Percentiles rank a stretch among this genome's conserved stretches.
Evolutionary conservation across 2,113 vertebrate genomes (phyloP).

Genomic region (Leiothrix lutea): DNA sequence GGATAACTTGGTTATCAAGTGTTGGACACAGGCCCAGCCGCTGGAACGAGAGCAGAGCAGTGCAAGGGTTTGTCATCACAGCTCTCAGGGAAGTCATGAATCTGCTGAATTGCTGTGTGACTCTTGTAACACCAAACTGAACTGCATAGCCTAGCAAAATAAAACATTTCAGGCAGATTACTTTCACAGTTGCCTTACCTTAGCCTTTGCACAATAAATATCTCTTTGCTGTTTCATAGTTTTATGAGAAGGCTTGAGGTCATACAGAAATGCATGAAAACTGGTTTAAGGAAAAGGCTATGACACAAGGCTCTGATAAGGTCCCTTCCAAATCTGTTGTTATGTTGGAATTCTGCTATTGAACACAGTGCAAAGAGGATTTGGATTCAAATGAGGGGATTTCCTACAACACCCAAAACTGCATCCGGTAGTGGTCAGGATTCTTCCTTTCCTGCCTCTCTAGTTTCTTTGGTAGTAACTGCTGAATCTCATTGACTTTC

Average conservation of each 20-base stretch:
- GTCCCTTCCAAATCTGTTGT: background rate
- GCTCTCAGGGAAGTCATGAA: background rate
- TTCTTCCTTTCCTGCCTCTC: background rate
- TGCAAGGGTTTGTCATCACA: background rate
- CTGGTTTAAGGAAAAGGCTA: background rate
- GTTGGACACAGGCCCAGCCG: background rate
- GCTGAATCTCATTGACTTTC: background rate
- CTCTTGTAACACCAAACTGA: background rate
- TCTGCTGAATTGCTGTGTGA: background rate
- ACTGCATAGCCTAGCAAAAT: background rate
- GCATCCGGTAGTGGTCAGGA: background rate
- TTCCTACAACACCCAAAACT: background rate
- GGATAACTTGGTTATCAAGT: background rate
- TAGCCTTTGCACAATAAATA: background rate
- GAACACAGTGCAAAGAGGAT: background rate
- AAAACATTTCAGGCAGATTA: background rate
- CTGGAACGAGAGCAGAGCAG: background rate
- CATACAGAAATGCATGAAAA: background rate
- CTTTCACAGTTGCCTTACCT: background rate
- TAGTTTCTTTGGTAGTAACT: background rate
- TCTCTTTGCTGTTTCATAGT: background rate
- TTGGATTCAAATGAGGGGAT: background rate
- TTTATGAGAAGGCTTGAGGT: background rate
- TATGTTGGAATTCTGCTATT: background rate
- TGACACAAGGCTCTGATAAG: background rate